A percentile compares a stretch with the other conserved stretches of the same genome.
These are phyloP conservation scores for Drosophila sordidula DNA, from an alignment of 2,888 invertebrate genomes.

Conservation along the genomic window DNA sequence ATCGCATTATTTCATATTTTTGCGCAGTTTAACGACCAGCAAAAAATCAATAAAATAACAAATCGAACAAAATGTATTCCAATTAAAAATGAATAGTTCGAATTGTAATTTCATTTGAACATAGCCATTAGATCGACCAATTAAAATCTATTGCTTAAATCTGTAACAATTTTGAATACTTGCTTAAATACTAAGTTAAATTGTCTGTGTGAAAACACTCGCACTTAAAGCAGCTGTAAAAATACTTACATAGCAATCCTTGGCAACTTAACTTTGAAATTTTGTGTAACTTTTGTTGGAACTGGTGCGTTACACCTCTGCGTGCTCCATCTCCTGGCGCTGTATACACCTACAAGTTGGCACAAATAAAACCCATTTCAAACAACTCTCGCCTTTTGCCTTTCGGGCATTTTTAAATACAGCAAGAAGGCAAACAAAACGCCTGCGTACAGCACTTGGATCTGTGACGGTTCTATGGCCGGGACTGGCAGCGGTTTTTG, in stretches of 20 bases:
- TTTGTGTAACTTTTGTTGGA: constrained; percentile 14
- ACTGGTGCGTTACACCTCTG: background rate
- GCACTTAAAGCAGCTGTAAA: constrained; percentile 2
- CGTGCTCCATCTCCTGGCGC: background rate
- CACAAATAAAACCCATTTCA: constrained; percentile 46
- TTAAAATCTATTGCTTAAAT: background rate
- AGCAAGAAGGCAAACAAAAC: constrained; percentile 26
- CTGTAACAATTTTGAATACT: too few species aligned
- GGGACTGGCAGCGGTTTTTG: constrained; percentile 9
- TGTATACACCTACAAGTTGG: constrained; percentile 15
- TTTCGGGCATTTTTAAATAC: constrained; percentile 71
- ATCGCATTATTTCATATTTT: constrained; percentile 41
- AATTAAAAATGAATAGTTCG: background rate
- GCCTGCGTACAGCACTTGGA: constrained; percentile 34
- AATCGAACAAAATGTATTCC: background rate
- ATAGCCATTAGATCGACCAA: background rate
- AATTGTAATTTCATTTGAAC: background rate
- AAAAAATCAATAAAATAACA: background rate
- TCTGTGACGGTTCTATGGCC: constrained; percentile 17
- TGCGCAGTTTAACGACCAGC: background rate
- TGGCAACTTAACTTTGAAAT: constrained; percentile 32
- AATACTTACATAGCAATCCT: constrained; percentile 3
- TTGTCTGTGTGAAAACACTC: background rate
- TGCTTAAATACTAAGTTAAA: background rate
- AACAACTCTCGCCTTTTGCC: constrained; percentile 48